Evolutionary conservation across 2,113 vertebrate genomes (phyloP).

Genomic region (Odobenus rosmarus): DNA sequence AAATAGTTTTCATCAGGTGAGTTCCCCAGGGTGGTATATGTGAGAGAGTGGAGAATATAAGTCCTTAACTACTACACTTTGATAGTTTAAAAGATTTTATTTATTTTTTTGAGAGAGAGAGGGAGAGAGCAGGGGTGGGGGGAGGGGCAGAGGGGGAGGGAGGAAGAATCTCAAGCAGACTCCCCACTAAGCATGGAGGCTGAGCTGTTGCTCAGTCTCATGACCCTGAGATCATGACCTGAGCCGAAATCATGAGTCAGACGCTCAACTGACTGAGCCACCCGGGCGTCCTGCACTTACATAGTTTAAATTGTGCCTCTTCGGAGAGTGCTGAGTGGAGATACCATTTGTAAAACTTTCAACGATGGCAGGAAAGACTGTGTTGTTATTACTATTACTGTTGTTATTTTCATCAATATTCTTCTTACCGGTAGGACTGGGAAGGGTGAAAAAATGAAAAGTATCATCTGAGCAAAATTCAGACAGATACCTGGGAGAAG

Average conservation of each 20-base stretch:
- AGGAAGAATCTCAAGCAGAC: neutral
- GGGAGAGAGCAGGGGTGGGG: neutral
- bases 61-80: neutral
- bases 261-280: neutral
- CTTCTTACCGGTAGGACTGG: neutral
- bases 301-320: neutral
- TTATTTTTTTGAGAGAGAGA: neutral
- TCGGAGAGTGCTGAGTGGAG: neutral
- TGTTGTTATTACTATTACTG: neutral
- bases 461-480: neutral
- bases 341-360: neutral
- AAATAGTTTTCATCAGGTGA: neutral
- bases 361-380: neutral
- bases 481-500: neutral
- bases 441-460: neutral
- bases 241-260: neutral
- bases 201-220: neutral
- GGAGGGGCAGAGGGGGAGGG: neutral
- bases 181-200: neutral
- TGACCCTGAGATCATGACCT: neutral
- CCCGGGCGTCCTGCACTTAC: neutral
- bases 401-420: neutral
- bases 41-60: neutral
- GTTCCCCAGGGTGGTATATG: neutral
- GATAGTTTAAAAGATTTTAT: neutral